Evolutionary conservation across 2,797 vertebrate genomes (phyloP), one percentile per base, ranked within the genome.

Genomic region (Eulemur coronatus): DNA sequence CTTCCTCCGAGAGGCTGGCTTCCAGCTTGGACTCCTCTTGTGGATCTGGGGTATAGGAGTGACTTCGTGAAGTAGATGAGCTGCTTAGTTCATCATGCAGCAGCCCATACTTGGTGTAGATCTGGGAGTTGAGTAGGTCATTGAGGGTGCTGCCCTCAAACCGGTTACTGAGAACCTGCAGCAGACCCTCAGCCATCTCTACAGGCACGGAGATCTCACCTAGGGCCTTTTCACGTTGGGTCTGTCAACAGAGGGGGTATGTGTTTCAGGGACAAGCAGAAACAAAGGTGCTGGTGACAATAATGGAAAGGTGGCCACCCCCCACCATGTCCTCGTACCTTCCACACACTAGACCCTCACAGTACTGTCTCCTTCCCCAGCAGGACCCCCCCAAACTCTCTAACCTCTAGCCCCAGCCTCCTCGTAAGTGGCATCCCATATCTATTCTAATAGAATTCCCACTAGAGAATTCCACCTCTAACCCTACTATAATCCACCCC

Each of bases 101-200:
- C 41, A 55, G 72, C 7, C 95, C 84, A 0, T 98, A 98, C 81
- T 97, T 98, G 87, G 67, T 67, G 63, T 99, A 99, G 97, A 99
- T 70, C 26, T 98, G 99, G 2, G 99, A 99, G 97, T 98, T 98
- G 0, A 98, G 98, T 91, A 99, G 98, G 94, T 99, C 99, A 0
- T 98, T 97, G 90, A 98, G 99, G 91, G 98, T 97, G 0, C 98
- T 98, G 6, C 99, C 99, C 22, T 98, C 99, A 89, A 99, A 98
- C 33, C 97, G 98, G 97, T 98, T 98, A 93, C 98, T 99, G 97
- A 99, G 98, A 92, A 98, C 98, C 97, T 97, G 98, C 61, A 99
- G 98, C 92, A 99, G 97, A 96, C 99, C 98, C 97, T 98, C 98
- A 0, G 99, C 99, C 95, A 98, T 97, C 55, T 99, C 99, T 11